These are phyloP conservation scores for Eurytoma adleriae DNA, from an alignment of 2,888 invertebrate species.

Conservation along the genomic window DNA sequence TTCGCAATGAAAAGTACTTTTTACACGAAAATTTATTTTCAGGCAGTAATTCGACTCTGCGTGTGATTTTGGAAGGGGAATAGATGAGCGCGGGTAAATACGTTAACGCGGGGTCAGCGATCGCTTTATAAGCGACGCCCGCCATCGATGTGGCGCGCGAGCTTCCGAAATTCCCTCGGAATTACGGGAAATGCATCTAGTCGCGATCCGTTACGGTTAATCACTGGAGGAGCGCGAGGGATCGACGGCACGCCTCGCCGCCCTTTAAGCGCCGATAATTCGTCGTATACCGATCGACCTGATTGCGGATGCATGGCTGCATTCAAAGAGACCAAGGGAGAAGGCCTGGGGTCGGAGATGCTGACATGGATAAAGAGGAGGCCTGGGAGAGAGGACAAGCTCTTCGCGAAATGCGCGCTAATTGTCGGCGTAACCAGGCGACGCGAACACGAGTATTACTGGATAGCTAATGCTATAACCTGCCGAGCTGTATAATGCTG, in stretches of 20 bases:
- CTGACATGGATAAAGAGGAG: too few relatives aligned
- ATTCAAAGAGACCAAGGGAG: background rate
- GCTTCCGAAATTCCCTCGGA: slow-evolving; percentile 50
- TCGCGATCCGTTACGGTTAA: slow-evolving; percentile 51
- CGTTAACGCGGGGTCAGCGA: slow-evolving; percentile 17
- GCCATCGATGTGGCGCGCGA: background rate
- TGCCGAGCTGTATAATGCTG: too few relatives aligned
- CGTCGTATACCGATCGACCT: slow-evolving; percentile 21
- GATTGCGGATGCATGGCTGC: slow-evolving; percentile 17
- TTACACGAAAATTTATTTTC: too few relatives aligned
- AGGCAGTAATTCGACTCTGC: too few relatives aligned
- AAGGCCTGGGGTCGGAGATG: background rate
- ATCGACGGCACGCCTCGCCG: slow-evolving; percentile 14
- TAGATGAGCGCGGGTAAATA: too few relatives aligned
- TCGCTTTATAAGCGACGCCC: slow-evolving; percentile 38
- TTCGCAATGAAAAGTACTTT: too few relatives aligned
- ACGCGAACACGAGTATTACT: slow-evolving; percentile 15
- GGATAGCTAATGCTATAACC: background rate
- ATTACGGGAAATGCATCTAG: slow-evolving; percentile 47
- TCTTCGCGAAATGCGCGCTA: slow-evolving; percentile 20
- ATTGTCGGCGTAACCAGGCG: slow-evolving; percentile 13
- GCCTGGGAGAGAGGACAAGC: background rate
- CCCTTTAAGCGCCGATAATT: slow-evolving; percentile 46
- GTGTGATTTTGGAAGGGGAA: too few relatives aligned
- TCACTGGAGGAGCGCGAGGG: slow-evolving; percentile 26